phyloP scores from a whole-genome alignment of 2,797 vertebrate genomes.

The Coregonus sp. region DNA sequence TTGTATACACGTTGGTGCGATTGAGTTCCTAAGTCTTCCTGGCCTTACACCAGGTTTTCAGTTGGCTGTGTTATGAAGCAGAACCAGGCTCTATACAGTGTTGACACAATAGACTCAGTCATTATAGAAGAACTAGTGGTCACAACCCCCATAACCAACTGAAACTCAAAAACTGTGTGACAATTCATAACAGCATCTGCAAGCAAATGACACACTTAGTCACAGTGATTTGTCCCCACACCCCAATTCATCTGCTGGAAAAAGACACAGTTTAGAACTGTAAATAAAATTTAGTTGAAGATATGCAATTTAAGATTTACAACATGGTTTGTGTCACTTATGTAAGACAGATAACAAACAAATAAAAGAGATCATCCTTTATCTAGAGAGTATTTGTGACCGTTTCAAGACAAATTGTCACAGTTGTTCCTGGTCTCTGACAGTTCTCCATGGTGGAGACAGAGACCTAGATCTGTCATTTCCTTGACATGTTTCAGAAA shows the following conservation, averaged over 20 bases:
- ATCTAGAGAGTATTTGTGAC: background rate
- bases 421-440: conserved; percentile 28
- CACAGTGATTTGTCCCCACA: background rate
- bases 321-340: background rate
- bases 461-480: conserved; percentile 40
- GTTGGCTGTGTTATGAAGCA: background rate
- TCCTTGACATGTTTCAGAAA: conserved; percentile 33
- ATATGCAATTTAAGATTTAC: background rate
- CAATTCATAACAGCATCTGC: background rate
- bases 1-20: background rate
- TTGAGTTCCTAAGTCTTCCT: background rate
- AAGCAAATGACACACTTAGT: background rate
- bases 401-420: conserved; percentile 27
- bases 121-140: background rate
- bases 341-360: background rate
- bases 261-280: background rate
- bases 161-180: too few species aligned
- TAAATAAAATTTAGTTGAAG: background rate
- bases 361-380: background rate
- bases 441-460: conserved; percentile 29
- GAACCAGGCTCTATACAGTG: background rate
- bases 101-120: background rate
- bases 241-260: background rate
- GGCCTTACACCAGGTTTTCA: background rate
- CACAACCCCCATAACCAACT: background rate